phyloP scores from a whole-genome alignment of 1,140 invertebrate genomes.

The Calliopsis andreniformis region DNA sequence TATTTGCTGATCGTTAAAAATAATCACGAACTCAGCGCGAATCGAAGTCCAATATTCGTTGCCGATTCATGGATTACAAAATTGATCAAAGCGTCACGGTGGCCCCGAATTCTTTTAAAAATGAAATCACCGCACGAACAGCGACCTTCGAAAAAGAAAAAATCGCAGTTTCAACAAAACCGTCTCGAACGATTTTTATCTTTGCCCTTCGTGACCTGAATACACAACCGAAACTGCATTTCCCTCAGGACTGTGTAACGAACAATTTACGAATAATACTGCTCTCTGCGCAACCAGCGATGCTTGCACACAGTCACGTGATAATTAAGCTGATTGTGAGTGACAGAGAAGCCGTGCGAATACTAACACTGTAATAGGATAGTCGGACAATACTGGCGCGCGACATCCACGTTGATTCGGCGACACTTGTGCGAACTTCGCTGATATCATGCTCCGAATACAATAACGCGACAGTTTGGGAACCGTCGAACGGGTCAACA shows the following conservation, averaged over 20 bases:
- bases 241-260: conserved; percentile 16
- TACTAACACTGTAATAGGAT: conserved; percentile 60
- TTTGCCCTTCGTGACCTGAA: no score
- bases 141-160: background rate
- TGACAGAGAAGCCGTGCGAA: conserved; percentile 46
- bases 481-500: no score
- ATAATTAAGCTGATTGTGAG: conserved; percentile 64
- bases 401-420: background rate
- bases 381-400: background rate
- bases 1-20: conserved; percentile 40
- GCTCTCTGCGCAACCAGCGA: conserved; percentile 1
- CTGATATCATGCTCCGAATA: no score
- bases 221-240: background rate
- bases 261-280: conserved; percentile 62
- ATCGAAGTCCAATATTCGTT: background rate
- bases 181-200: no score
- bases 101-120: conserved; percentile 4
- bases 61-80: background rate
- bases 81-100: background rate
- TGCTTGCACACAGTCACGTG: conserved; percentile 30
- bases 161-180: background rate
- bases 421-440: background rate
- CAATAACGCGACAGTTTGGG: background rate
- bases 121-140: background rate
- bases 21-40: conserved; percentile 13